These are phyloP conservation scores for Corbicula japonica DNA, from an alignment of 2,888 invertebrate genomes.

Conservation along the genomic window DNA sequence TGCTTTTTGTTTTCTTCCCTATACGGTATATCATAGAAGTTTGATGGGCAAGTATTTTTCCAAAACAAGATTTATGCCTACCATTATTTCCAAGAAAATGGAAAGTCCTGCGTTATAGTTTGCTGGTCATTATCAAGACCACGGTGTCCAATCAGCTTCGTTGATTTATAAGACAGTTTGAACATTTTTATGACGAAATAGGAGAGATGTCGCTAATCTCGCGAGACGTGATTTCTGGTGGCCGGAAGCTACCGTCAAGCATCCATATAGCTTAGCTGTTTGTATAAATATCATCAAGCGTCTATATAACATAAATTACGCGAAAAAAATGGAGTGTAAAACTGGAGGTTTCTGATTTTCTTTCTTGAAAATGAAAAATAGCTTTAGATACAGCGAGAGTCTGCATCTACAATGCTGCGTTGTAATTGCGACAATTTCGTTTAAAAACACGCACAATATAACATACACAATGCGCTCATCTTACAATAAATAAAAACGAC, in stretches of 20 bases:
- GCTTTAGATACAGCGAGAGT: no score
- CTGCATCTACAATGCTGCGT: no score
- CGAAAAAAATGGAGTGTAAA: conserved; percentile 14
- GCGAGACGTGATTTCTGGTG: conserved; percentile 43
- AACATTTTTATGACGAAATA: conserved; percentile 64
- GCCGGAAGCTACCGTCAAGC: conserved; percentile 60
- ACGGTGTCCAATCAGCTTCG: conserved; percentile 43
- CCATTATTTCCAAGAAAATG: conserved; percentile 8
- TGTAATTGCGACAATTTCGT: no score
- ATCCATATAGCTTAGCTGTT: conserved; percentile 23
- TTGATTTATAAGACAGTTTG: conserved; percentile 63
- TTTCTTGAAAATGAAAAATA: no score
- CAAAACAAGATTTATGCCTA: background rate
- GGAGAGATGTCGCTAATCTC: conserved; percentile 58
- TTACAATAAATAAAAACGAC: no score
- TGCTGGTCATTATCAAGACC: conserved; percentile 50
- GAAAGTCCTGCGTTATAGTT: conserved; percentile 6
- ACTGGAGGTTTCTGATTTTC: background rate
- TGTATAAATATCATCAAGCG: conserved; percentile 32
- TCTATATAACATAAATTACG: conserved; percentile 34
- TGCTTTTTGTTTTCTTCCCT: no score
- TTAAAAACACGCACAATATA: no score
- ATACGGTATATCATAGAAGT: no score
- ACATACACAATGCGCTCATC: no score
- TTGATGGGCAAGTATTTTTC: no score